Evolutionary conservation across 2,113 vertebrate species (phyloP), one percentile per base, ranked within the genome.

Genomic region (Peromyscus californicus): DNA sequence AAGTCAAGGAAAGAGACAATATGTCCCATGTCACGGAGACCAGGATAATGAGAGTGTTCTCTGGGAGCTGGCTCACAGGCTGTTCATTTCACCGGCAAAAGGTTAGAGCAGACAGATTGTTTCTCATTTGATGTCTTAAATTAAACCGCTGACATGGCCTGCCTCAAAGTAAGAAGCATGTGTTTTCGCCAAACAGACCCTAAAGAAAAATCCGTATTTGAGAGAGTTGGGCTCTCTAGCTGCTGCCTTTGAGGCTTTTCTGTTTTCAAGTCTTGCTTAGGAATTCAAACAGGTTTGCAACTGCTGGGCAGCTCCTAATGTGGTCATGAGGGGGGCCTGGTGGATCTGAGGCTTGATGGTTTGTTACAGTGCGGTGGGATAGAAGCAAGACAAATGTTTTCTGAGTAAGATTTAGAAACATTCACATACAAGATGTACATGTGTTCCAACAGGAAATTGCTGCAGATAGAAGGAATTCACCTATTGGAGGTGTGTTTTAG

Each of bases 1-100:
- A 98, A 98, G 93, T 97, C 97, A 97, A 98, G 90, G 98, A 98
- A 92, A 97, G 96, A 98, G 96, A 94, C 86, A 96, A 94, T 97
- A 97, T 97, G 95, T 97, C 97, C 97, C 90, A 61, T 82, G 90
- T 97, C 70, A 93, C 42, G 2, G 92, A 97, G 92, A 96, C 96
- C 94, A 95, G 94, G 91, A 79, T 97, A 97, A 98, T 96, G 91
- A 97, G 82, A 96, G 97, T 85, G 93, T 97, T 97, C 95, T 97
- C 96, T 76, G 93, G 97, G 97, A 97, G 94, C 93, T 89, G 96
- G 96, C 91, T 93, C 93, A 83, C 93, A 97, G 97, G 97, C 96
- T 98, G 74, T 90, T 98, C 97, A 97, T 97, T 95, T 97, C 97
- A 90, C 93, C 59, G 70, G 92, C 95, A 95, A 97, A 97, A 98